Evolutionary conservation across 2,113 vertebrate genomes (phyloP), one percentile per base, ranked within the genome.

Genomic region (Colius striatus): DNA sequence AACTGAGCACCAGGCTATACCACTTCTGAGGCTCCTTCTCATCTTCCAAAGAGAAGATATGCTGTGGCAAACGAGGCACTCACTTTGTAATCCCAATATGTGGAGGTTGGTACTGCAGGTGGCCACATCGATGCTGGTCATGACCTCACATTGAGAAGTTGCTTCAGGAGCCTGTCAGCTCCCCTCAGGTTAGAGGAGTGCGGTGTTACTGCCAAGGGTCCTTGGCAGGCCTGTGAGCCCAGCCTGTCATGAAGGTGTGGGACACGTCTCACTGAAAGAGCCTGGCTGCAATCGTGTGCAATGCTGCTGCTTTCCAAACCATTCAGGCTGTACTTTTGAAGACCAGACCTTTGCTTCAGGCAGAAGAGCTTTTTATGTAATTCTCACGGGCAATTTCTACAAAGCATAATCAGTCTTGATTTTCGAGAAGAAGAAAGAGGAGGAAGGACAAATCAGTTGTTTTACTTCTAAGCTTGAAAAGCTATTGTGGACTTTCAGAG

Each of bases 391-490:
- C 48, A 67, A 43, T 84, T 93, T 86, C 79, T 90, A 36, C 38
- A 43, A 85, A 81, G 41, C 62, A 13, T 16, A 13, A 62, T 72
- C 54, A 22, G 36, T 84, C 48, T 91, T 1, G 0, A 45, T 84
- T 92, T 89, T 62, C 81, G 73, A 62, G 71, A 58, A 68, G 48
- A 3, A 93, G 47, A 27, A 61, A 45, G 32, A 83, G 25, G 55
- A 91, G 11, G 61, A 81, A 91, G 11, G 61, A 81, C 2, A 89
- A 75, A 71, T 45, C 0, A 5, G 41, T 65, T 87, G 14, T 32
- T 92, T 94, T 79, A 79, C 25, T 76, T 89, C 45, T 47, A 68
- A 79, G 70, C 87, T 82, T 88, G 63, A 84, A 84, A 86, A 68
- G 32, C 62, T 89, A 38, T 45, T 54, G 19, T 47, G 38, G 50